phyloP scores from a whole-genome alignment of 2,113 vertebrate genomes.

The Phyllostomus hastatus region DNA sequence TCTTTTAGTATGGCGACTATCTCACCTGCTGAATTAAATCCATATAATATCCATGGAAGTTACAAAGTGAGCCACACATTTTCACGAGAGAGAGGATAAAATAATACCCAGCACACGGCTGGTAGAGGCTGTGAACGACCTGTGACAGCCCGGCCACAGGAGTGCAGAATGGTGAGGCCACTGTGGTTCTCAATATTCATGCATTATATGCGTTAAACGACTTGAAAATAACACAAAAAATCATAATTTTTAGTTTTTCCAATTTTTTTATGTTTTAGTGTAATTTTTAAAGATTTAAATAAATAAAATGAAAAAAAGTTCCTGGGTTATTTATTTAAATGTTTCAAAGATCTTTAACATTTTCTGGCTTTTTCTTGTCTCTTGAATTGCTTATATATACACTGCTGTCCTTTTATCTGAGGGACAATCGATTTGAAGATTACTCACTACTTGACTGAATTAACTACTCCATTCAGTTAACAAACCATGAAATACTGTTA shows the following conservation, averaged over 20 bases:
- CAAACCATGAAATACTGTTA: not conserved
- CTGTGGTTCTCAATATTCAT: not conserved
- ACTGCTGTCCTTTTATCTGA: not conserved
- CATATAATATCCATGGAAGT: not conserved
- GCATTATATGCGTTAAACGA: not conserved
- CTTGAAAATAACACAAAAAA: not conserved
- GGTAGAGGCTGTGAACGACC: not conserved
- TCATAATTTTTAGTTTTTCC: not conserved
- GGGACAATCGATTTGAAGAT: not conserved
- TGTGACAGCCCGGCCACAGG: not conserved
- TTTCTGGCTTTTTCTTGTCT: not conserved
- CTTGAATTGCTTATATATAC: not conserved
- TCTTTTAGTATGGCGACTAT: not conserved
- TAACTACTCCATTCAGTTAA: not conserved
- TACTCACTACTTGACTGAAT: not conserved
- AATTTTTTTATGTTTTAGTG: not conserved
- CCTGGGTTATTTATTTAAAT: not conserved
- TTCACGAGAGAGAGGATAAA: not conserved
- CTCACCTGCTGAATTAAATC: not conserved
- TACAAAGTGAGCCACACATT: not conserved
- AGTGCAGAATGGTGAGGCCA: not conserved
- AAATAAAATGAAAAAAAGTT: not conserved
- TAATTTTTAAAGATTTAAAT: not conserved
- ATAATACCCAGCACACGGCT: not conserved
- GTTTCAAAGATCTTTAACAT: not conserved